Base-by-base conservation (phyloP, 2,797 vertebrate species). In the Pampus argenteus region DNA sequence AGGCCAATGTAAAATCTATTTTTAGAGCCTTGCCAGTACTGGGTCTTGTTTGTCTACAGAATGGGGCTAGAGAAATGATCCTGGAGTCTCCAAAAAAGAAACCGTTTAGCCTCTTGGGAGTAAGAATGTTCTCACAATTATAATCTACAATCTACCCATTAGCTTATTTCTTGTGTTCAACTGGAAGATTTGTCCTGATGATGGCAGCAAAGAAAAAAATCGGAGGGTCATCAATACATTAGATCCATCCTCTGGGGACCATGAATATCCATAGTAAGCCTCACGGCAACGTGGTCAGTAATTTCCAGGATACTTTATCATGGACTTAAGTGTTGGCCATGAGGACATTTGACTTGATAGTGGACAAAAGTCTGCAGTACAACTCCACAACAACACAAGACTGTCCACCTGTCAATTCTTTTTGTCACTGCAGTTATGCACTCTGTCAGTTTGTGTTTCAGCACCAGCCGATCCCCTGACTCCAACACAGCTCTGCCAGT, bases 401-500 rank as follows among this genome's bases (percentile, higher is more conserved):
- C 0, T 31, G 28, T 38, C 31, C 51, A 20, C n/a, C 20, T 60
- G 9, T 14, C 17, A n/a, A 28, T 61, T 58, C 20, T 66, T 26
- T 56, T 50, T 54, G 31, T 50, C 0, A 3, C 18, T 58, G 56
- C 63, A 55, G 28, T 5, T 49, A 26, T 74, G 58, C 40, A 62
- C 6, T 47, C 9, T 3, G 58, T 76, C 71, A 73, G 23, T 15
- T 59, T 58, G 38, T 31, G 50, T 58, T 70, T 65, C 59, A 10
- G 70, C 83, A 71, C 65, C 70, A 67, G 77, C 5, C 2, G 73
- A 64, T 70, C 66, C 74, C 29, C 76, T 71, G 63, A 79, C 71
- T 79, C 82, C 71, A 66, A 71, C 69, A 48, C 58, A 31, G 52
- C 62, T 67, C 82, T 75, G 65, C 68, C 57, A 52, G 68, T 77